These are phyloP conservation scores for pig (Sus scrofa) DNA, from an alignment of 2,113 vertebrate genomes.

Conservation along the genomic window DNA sequence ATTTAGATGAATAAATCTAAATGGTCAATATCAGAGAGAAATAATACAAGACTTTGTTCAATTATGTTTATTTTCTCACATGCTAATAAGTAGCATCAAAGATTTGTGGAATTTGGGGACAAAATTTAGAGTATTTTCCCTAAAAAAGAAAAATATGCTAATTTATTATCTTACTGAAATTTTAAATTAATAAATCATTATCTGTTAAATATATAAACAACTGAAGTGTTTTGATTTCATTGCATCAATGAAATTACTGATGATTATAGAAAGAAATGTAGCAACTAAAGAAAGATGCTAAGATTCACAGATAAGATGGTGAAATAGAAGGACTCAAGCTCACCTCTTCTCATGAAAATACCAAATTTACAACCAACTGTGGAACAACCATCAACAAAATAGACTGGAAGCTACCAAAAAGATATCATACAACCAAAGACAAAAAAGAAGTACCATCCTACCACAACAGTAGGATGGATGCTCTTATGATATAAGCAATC, in stretches of 20 bases:
- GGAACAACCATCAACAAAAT: no score
- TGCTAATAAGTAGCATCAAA: not conserved
- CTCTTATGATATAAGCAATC: no score
- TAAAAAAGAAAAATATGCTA: not conserved
- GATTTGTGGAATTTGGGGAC: not conserved
- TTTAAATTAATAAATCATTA: constrained; percentile 14
- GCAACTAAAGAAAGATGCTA: not conserved
- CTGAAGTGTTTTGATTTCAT: constrained; percentile 7
- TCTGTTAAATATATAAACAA: not conserved
- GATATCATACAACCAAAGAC: no score
- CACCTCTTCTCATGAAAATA: no score
- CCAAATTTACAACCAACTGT: no score
- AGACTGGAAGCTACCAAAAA: no score
- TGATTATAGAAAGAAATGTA: not conserved
- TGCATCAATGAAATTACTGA: not conserved
- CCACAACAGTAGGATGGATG: no score
- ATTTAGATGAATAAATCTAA: constrained; percentile 32
- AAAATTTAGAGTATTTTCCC: constrained; percentile 28
- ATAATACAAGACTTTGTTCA: not conserved
- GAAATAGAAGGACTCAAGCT: no score
- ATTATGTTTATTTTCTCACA: not conserved
- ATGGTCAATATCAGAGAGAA: not conserved
- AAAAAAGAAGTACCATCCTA: no score
- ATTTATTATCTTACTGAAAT: not conserved
- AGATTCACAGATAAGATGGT: no score